These are phyloP conservation scores for Malurus cyaneus DNA, from an alignment of 2,113 vertebrate species.

Conservation along the genomic window DNA sequence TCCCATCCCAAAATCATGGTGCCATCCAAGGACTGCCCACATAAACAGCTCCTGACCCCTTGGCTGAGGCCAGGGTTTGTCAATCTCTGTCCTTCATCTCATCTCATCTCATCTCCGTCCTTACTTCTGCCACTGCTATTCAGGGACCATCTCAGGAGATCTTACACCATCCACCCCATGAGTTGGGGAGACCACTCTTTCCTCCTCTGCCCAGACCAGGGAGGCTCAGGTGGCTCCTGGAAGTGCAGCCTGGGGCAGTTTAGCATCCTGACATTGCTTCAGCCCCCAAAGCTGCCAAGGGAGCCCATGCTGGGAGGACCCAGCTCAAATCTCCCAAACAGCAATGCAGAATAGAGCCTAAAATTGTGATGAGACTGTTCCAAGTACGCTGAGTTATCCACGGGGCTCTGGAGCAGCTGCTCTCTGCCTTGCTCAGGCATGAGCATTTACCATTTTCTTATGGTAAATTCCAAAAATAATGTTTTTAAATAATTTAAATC, in stretches of 20 bases:
- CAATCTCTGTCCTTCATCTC: not conserved
- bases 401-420: accelerated
- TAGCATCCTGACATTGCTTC: not conserved
- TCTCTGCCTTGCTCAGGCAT: not conserved
- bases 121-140: not conserved
- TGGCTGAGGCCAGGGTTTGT: not conserved
- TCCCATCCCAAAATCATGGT: not conserved
- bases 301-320: not conserved
- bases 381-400: not conserved
- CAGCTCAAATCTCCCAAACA: not conserved
- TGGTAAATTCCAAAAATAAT: not conserved
- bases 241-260: not conserved
- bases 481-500: not conserved
- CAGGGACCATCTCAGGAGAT: not conserved
- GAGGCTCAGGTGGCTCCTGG: not conserved
- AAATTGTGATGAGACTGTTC: not conserved
- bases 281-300: not conserved
- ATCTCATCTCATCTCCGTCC: not conserved
- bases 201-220: not conserved
- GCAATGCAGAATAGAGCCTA: not conserved
- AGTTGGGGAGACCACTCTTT: not conserved
- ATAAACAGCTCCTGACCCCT: not conserved
- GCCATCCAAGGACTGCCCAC: not conserved
- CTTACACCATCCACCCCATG: too few relatives aligned
- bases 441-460: not conserved